phyloP scores from a whole-genome alignment of 2,888 invertebrate species.

The Eupithecia centaureata region DNA sequence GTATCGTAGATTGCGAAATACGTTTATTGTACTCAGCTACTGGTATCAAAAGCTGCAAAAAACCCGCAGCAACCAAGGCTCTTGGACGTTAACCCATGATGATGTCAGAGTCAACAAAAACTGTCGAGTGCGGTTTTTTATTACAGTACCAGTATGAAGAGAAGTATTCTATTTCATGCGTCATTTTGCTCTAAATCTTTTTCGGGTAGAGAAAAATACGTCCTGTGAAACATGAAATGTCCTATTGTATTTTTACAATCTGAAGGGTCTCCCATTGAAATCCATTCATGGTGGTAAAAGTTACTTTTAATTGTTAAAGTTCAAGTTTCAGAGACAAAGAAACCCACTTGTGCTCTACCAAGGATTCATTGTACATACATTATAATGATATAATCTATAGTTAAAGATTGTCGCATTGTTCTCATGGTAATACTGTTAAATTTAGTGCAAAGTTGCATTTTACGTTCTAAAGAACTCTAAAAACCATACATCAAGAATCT shows the following conservation, averaged over 20 bases:
- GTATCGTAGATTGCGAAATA: neutral
- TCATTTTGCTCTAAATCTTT: neutral
- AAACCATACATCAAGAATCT: conserved; percentile 1
- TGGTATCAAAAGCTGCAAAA: conserved; percentile 9
- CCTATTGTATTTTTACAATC: no score
- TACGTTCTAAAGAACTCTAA: neutral
- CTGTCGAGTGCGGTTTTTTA: conserved; percentile 15
- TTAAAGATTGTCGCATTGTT: no score
- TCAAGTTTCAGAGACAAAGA: no score
- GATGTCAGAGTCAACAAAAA: conserved; percentile 46
- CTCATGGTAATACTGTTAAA: neutral
- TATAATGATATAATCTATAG: no score
- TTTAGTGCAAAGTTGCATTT: neutral
- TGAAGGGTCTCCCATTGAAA: no score
- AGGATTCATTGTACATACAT: neutral
- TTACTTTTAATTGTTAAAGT: no score
- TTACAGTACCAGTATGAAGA: conserved; percentile 3
- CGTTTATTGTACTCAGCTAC: neutral
- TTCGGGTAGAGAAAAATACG: neutral
- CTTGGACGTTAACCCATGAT: conserved; percentile 48
- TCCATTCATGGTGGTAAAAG: no score
- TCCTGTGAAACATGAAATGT: no score
- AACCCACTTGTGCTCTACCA: neutral
- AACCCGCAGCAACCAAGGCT: conserved; percentile 22
- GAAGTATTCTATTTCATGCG: neutral